Evolutionary conservation across 2,888 invertebrate species (phyloP), one percentile per base, ranked within the genome.

Genomic region (Folsomia candida): DNA sequence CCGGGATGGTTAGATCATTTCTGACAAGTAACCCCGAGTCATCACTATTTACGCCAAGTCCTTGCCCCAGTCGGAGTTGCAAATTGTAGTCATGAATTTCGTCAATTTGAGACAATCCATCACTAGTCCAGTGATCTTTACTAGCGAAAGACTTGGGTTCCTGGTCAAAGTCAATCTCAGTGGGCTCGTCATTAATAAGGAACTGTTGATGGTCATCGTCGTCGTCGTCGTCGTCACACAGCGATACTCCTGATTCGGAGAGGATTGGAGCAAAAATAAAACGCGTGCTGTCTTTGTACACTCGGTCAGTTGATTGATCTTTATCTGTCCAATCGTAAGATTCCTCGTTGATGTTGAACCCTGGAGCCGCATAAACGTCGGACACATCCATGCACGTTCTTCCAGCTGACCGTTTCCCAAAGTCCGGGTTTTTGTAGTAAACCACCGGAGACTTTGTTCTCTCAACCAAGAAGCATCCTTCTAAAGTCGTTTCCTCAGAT

Each of bases 231-330:
- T 28, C 54, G 3, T 67, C 71, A 37, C 58, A 70, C 1, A 69
- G 29, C 1, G 72, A 72, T 11, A 62, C 25, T 20, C 54, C 66
- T 1, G 72, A 72, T 11, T 73, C 65, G n/a, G 72, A 70, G 37
- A 70, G 37, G 4, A 58, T 61, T 1, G 75, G 75, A 11, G 70
- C 51, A 9, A 75, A 63, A n/a, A 75, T n/a, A 51, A 75, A 75
- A 25, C 65, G 69, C 1, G 75, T 71, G 28, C 72, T 72, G 28
- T 70, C 68, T 28, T 54, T 37, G 24, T 61, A 29, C 14, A 59
- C 47, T 4, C 57, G 28, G 2, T 73, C 61, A 14, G 64, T 9
- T 29, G 61, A 65, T 25, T 37, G 60, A 28, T 47, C 29, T 1
- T 47, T 61, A 47, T 68, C 22, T n/a, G 51, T 11, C 11, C 61